Evolutionary conservation across 2,113 vertebrate species (phyloP).

Genomic region (Hippocampus zosterae): DNA sequence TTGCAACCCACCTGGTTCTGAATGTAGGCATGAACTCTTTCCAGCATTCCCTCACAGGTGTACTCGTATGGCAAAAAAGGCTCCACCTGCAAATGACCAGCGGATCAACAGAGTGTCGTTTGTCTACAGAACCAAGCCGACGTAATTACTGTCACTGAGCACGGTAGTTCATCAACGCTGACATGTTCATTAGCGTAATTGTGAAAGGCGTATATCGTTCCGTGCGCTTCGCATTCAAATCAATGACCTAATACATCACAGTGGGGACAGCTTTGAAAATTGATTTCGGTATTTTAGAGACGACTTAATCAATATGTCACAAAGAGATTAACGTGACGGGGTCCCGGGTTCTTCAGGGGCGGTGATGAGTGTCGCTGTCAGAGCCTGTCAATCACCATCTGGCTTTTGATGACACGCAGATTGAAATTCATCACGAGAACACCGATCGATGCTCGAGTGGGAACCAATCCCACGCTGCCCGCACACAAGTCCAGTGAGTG

Average conservation of each 20-base stretch:
- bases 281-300: conserved; percentile 57
- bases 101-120: not conserved
- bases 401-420: conserved; percentile 12
- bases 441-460: too few relatives aligned
- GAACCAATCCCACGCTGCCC: too few relatives aligned
- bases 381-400: conserved; percentile 8
- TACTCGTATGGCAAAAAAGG: conserved; percentile 95
- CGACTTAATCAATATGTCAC: conserved; percentile 46
- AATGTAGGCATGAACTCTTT: conserved; percentile 90
- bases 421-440: conserved; percentile 9
- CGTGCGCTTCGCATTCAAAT: conserved; percentile 56
- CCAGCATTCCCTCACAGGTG: conserved; percentile 93
- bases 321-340: conserved; percentile 30
- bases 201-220: conserved; percentile 52
- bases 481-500: too few relatives aligned
- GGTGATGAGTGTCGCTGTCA: not conserved
- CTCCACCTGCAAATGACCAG: conserved; percentile 77
- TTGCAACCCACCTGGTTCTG: conserved; percentile 85
- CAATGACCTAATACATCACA: conserved; percentile 58
- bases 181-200: conserved; percentile 70
- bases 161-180: conserved; percentile 62
- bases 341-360: conserved; percentile 2
- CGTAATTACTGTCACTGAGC: conserved; percentile 43
- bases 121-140: conserved; percentile 4
- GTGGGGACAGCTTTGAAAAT: conserved; percentile 46